These are phyloP conservation scores for Myotis lucifugus DNA, from an alignment of 2,113 vertebrate genomes.

Conservation along the genomic window DNA sequence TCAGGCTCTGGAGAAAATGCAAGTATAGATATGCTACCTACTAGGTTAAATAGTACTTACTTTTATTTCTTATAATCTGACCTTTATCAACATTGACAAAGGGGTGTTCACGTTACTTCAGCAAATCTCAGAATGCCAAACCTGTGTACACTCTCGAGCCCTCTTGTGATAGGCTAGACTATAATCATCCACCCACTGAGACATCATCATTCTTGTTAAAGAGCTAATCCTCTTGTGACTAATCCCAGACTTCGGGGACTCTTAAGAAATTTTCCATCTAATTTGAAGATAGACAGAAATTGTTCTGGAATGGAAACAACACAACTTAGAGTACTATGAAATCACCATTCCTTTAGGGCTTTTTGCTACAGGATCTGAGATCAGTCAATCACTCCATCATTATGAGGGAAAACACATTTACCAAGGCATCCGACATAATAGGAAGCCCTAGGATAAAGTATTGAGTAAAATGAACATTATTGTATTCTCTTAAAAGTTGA, in stretches of 20 bases:
- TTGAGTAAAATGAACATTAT: neutral
- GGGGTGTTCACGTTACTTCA: conserved; percentile 25
- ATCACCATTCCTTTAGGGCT: neutral
- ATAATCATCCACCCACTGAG: conserved; percentile 7
- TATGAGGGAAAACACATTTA: neutral
- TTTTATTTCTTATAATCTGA: conserved; percentile 66
- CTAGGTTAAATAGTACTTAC: conserved; percentile 61
- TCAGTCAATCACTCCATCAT: neutral
- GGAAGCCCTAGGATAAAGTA: neutral
- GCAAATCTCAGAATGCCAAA: conserved; percentile 39
- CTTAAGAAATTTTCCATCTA: conserved; percentile 24
- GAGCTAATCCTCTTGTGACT: conserved; percentile 53
- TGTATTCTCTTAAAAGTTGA: neutral
- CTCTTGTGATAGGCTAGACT: neutral
- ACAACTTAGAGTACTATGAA: neutral
- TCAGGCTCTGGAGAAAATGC: conserved; percentile 47
- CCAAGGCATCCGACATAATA: neutral
- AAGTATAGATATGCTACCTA: conserved; percentile 43
- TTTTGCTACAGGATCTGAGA: neutral
- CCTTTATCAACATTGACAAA: conserved; percentile 67
- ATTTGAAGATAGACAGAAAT: neutral
- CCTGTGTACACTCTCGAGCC: conserved; percentile 13
- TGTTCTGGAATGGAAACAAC: neutral
- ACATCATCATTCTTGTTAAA: conserved; percentile 15
- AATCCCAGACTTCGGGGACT: conserved; percentile 30